Evolutionary conservation across 1,140 invertebrate species (phyloP), one percentile per base, ranked within the genome.

Genomic region (Theocolax elegans): DNA sequence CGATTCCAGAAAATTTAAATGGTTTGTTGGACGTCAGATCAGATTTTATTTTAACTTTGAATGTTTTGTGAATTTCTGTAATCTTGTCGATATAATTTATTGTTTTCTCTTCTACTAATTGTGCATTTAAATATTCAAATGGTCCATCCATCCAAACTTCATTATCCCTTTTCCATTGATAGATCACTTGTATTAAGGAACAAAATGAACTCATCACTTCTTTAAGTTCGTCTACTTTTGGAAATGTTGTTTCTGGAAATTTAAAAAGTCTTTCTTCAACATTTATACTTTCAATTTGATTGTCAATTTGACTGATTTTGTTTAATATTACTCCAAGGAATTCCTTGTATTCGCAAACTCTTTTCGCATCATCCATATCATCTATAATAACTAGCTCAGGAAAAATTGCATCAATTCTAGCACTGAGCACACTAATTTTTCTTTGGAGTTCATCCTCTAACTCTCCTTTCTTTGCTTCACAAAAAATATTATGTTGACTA

Each of bases 201-300:
- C 82, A 75, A 54, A 88, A 87, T 3, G 85, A 83, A 35, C 75
- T 27, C 8, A 87, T 76, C 17, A 84, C 79, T 53, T 87, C 86
- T 46, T 84, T 86, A 13, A 87, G 75, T 72, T 91, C 89, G 15
- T 85, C 83, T 2, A 91, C 81, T 76, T 90, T 89, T 2, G 90
- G 87, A 77, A 90, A 93, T 0, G 81, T 81, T n/a, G 89, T 90
- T 51, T 90, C 81, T 2, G 90, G 88, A 76, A 91, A 90, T 75
- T 92, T 92, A 71, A 92, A 92, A 2, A 93, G 78, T 2, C 80
- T 85, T 80, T 93, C 92, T 81, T 93, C 92, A 75, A 89, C 83
- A 75, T 92, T 92, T 31, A 92, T 89, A 83, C 87, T 88, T 17
- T 81, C 72, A 49, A 91, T 88, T 35, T 87, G 82, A 27, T 86